Evolutionary conservation across 2,888 invertebrate species (phyloP).

Genomic region (Diogma glabrata): DNA sequence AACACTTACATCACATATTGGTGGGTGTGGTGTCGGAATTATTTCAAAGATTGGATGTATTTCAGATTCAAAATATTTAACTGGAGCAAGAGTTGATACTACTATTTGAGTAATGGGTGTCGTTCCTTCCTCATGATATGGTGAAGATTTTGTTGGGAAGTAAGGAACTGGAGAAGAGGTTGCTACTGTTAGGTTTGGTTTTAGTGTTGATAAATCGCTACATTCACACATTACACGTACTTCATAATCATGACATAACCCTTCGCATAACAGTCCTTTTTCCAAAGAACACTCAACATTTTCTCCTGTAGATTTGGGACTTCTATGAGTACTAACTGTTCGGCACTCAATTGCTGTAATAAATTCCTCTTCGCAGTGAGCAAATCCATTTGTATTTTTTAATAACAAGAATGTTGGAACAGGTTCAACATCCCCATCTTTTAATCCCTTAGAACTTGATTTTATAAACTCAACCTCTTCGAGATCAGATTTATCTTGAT

Average conservation of each 20-base stretch:
- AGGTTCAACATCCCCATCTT: constrained; percentile 43
- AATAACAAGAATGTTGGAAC: constrained; percentile 38
- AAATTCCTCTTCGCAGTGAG: constrained; percentile 46
- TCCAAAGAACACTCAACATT: constrained; percentile 66
- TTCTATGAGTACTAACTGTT: constrained; percentile 46
- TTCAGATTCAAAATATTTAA: no score
- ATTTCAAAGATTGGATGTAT: no score
- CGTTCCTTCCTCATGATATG: background rate
- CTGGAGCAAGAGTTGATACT: background rate
- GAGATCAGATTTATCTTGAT: constrained; percentile 33
- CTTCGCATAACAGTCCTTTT: constrained; percentile 56
- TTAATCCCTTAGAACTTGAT: constrained; percentile 22
- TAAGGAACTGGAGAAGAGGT: background rate
- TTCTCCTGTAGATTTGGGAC: constrained; percentile 57
- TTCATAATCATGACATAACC: constrained; percentile 70
- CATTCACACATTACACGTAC: constrained; percentile 64
- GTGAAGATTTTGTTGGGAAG: background rate
- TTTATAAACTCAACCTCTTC: constrained; percentile 19
- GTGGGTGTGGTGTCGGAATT: background rate
- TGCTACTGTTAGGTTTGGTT: background rate
- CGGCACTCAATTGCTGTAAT: constrained; percentile 69
- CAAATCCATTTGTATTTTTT: constrained; percentile 33
- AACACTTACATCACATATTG: background rate
- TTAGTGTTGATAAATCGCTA: constrained; percentile 17
- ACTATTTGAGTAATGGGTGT: background rate